Percentiles rank a stretch among this genome's conserved stretches.
phyloP scores from a whole-genome alignment of 2,113 vertebrate species.

The Cyprinodon variegatus region DNA sequence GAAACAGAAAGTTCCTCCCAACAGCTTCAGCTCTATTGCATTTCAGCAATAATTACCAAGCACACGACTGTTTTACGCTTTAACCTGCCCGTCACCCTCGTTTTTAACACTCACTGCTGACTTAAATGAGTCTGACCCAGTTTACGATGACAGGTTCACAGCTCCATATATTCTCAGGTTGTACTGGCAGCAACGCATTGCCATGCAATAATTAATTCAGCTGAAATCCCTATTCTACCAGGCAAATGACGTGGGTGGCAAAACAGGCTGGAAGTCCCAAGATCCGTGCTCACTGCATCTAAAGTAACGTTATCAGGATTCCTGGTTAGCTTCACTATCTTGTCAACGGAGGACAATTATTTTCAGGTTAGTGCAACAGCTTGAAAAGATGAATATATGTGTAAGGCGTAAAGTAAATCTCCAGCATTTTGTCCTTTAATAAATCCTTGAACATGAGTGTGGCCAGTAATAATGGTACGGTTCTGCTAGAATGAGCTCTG shows the following conservation, averaged over 20 bases:
- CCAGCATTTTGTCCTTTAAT: constrained; percentile 17
- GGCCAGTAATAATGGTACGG: constrained; percentile 20
- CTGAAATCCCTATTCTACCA: constrained; percentile 42
- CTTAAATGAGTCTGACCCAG: constrained; percentile 66
- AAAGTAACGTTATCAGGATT: constrained; percentile 44
- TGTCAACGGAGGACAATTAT: constrained; percentile 3
- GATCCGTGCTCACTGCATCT: constrained; percentile 33
- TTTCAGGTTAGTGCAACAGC: constrained; percentile 3
- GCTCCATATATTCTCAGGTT: constrained; percentile 45
- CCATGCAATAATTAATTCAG: constrained; percentile 50
- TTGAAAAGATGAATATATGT: constrained; percentile 6
- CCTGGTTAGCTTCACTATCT: constrained; percentile 33
- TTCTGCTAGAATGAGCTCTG: constrained; percentile 26
- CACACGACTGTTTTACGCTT: constrained; percentile 14
- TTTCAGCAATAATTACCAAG: constrained; percentile 43
- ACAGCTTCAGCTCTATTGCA: neutral
- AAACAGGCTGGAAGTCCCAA: constrained; percentile 53
- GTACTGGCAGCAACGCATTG: constrained; percentile 48
- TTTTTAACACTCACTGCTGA: constrained; percentile 31
- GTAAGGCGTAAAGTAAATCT: constrained; percentile 11
- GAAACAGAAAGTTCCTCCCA: constrained; percentile 23
- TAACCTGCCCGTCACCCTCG: constrained; percentile 51
- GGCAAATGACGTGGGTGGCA: constrained; percentile 41
- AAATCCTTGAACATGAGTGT: constrained; percentile 7
- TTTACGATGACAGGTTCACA: constrained; percentile 61